Evolutionary conservation across 2,888 invertebrate species (phyloP).

Genomic region (Dasypogon diadema): DNA sequence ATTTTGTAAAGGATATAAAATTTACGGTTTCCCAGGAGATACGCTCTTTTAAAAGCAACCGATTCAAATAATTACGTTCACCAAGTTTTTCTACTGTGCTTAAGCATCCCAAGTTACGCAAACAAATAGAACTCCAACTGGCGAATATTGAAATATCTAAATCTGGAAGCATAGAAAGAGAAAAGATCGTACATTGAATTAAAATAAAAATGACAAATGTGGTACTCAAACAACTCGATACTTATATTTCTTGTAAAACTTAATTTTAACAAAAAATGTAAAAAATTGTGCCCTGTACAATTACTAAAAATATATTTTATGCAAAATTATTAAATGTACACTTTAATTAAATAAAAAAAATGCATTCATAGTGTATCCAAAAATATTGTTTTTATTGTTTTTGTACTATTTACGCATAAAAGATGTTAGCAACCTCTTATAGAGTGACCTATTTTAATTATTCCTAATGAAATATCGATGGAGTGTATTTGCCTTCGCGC

Average conservation of each 20-base stretch:
- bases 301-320: background rate
- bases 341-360: slow-evolving; percentile 18
- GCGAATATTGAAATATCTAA: no score
- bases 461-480: slow-evolving; percentile 78
- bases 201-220: background rate
- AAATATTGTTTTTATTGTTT: slow-evolving; percentile 44
- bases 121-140: no score
- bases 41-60: no score
- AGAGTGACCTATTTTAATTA: slow-evolving; percentile 68
- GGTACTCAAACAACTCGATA: slow-evolving; percentile 1
- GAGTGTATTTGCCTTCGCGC: slow-evolving; percentile 73
- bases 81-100: no score
- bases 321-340: background rate
- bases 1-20: no score
- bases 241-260: background rate
- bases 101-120: no score
- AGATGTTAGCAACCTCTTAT: slow-evolving; percentile 39
- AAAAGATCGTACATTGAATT: background rate
- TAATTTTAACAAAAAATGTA: background rate
- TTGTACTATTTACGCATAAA: slow-evolving; percentile 46
- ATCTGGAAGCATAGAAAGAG: no score
- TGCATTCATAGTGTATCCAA: slow-evolving; percentile 28
- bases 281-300: background rate
- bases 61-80: no score
- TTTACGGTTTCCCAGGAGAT: no score